Evolutionary conservation across 2,113 vertebrate genomes (phyloP).

Genomic region (Eonycteris spelaea): DNA sequence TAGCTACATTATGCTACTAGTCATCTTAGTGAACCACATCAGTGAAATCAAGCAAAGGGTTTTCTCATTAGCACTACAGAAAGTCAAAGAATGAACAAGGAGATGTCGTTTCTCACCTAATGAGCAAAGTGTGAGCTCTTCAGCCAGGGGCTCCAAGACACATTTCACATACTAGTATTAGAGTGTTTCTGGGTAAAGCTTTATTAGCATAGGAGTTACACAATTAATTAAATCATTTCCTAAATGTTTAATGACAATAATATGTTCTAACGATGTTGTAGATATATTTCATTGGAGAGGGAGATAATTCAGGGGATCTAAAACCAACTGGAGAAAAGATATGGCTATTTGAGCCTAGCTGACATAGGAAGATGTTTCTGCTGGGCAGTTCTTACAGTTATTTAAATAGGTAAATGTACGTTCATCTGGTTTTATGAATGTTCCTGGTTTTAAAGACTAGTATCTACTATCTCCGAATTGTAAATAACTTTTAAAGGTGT

Average conservation of each 20-base stretch:
- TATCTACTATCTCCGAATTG: neutral
- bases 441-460: neutral
- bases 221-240: neutral
- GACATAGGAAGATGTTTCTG: neutral
- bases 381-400: neutral
- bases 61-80: neutral
- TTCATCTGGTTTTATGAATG: neutral
- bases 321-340: neutral
- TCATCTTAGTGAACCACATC: neutral
- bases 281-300: neutral
- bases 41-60: neutral
- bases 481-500: neutral
- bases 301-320: neutral
- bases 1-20: neutral
- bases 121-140: neutral
- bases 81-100: neutral
- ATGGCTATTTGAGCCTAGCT: neutral
- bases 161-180: neutral
- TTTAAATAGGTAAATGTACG: neutral
- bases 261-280: neutral
- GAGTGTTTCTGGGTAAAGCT: neutral
- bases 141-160: rapidly evolving
- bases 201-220: neutral
- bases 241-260: neutral
- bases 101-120: neutral